These are phyloP conservation scores for Dromius quadrimaculatus DNA, from an alignment of 2,888 invertebrate genomes.

Conservation along the genomic window DNA sequence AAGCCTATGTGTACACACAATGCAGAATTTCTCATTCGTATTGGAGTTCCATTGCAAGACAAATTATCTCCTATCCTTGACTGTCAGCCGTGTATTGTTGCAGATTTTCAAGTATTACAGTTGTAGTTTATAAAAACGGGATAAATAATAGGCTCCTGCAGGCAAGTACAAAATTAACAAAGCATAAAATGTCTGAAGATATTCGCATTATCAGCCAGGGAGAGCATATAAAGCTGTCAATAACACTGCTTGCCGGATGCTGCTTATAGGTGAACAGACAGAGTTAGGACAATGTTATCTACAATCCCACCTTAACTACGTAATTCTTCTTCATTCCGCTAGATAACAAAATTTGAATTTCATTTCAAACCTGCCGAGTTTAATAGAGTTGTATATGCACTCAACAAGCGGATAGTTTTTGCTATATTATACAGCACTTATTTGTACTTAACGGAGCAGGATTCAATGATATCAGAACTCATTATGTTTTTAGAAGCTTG, in stretches of 20 bases:
- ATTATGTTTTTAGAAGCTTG: background rate
- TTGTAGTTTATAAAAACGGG: slow-evolving; percentile 30
- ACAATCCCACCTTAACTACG: slow-evolving; percentile 1
- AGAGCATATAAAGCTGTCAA: slow-evolving; percentile 38
- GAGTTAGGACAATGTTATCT: slow-evolving; percentile 32
- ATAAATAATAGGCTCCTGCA: slow-evolving; percentile 31
- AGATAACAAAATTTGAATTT: slow-evolving; percentile 36
- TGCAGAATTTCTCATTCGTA: no score
- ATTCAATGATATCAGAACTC: slow-evolving; percentile 10
- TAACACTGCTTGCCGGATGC: slow-evolving; percentile 32
- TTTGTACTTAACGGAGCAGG: background rate
- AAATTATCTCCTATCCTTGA: slow-evolving; percentile 30
- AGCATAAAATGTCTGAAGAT: slow-evolving; percentile 40
- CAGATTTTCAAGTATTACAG: slow-evolving; percentile 33
- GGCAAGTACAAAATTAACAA: slow-evolving; percentile 41
- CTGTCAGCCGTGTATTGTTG: slow-evolving; percentile 32
- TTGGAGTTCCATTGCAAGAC: slow-evolving; percentile 12
- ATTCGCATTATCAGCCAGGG: slow-evolving; percentile 41
- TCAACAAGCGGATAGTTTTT: background rate
- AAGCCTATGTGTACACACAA: no score
- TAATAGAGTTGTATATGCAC: slow-evolving; percentile 24
- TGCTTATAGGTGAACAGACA: background rate
- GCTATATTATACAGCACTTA: background rate
- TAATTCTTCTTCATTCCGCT: slow-evolving; percentile 16
- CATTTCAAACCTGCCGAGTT: slow-evolving; percentile 9